Base-by-base conservation (phyloP, 1,140 invertebrate species). In the Idris sp. region DNA sequence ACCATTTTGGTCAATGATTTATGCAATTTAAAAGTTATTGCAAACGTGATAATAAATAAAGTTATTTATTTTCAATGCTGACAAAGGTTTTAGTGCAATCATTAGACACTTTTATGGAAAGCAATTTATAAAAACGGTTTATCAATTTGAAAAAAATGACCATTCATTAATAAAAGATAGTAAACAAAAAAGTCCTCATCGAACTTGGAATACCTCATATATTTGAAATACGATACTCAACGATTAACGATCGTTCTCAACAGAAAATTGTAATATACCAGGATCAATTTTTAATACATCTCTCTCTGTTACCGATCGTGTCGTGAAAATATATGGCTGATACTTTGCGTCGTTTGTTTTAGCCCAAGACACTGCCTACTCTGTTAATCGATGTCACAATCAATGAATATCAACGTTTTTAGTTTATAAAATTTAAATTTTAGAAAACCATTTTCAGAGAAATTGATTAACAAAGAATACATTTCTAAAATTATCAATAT, bases 261-360 rank as follows among this genome's bases (percentile, higher is more conserved):
- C 40, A 36, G 18, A 67, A 58, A 74, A 67, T 59, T 48, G 67
- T 56, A 48, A 71, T 54, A 19, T 10, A 51, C 53, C 43, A 30
- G 53, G 33, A 40, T 51, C 44, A 43, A 73, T 73, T 64, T 73
- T 73, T 73, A 62, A 58, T 64, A 64, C 68, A 43, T 31, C 48
- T 59, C n/a, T n/a, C 43, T 41, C 38, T 44, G 51, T 46, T 72
- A 72, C 58, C 68, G 51, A 64, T 72, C 44, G 68, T 51, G 58
- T 56, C 58, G 58, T 28, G 44, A 43, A 72, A 69, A 69, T 53
- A 51, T 69, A 69, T 69, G 46, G 53, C 36, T 56, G 13, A 38
- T 53, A 51, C 72, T 71, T 59, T 30, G 53, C 74, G 76, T 79
- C 81, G 80, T 83, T 83, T 81, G 78, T 84, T 81, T 74, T 65